phyloP scores from a whole-genome alignment of 2,797 vertebrate species.

The Manis crassicaudata region DNA sequence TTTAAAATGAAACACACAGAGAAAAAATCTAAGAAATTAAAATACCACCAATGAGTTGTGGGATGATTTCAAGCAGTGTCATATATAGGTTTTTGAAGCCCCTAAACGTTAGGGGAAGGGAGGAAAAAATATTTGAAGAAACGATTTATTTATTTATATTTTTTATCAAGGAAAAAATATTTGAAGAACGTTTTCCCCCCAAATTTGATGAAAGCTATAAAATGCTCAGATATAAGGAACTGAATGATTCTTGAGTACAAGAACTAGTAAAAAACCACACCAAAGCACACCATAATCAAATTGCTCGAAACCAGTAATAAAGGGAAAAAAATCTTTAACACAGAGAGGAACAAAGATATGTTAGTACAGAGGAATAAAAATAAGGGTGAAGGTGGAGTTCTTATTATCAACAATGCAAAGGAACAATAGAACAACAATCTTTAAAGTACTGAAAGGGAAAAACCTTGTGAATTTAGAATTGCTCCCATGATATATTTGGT shows the following conservation, averaged over 20 bases:
- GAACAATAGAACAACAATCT: neutral
- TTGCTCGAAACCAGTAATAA: neutral
- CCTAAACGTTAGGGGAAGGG: rapidly evolving
- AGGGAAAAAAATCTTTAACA: neutral
- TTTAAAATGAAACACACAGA: neutral
- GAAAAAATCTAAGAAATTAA: neutral
- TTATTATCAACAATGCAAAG: neutral
- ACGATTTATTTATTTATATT: no score
- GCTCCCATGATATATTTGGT: neutral
- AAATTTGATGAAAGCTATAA: neutral
- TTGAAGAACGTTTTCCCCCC: neutral
- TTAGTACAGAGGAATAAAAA: neutral
- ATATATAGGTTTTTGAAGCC: no score
- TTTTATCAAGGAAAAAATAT: neutral
- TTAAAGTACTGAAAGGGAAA: neutral
- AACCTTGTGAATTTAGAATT: neutral
- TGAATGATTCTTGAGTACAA: neutral
- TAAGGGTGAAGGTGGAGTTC: neutral
- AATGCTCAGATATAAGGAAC: neutral
- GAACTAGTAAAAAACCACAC: neutral
- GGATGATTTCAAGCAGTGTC: neutral
- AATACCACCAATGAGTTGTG: neutral
- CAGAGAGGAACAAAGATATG: neutral
- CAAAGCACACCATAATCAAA: neutral
- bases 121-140: neutral